Percentiles rank a stretch among this genome's conserved stretches.
Evolutionary conservation across 2,797 vertebrate species (phyloP).

Genomic region (Ispidina picta): DNA sequence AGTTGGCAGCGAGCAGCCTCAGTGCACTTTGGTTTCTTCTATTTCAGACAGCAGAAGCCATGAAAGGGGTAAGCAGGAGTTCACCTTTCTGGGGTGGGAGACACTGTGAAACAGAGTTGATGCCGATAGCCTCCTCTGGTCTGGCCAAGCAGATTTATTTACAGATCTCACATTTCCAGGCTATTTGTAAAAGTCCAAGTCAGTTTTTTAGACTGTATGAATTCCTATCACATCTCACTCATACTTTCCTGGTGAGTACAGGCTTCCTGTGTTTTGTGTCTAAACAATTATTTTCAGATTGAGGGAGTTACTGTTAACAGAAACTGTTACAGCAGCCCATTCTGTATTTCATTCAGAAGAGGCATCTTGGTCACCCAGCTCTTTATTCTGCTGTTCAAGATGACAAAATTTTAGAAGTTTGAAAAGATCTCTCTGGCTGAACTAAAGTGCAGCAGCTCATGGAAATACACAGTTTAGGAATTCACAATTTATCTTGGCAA

Average conservation of each 20-base stretch:
- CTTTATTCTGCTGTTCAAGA: neutral
- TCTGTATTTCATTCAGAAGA: neutral
- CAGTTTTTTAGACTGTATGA: neutral
- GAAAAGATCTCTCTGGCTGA: neutral
- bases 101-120: neutral
- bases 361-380: neutral
- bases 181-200: neutral
- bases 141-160: neutral
- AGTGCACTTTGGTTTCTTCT: neutral
- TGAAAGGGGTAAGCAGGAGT: neutral
- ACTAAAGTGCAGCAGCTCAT: neutral
- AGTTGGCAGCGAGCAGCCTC: neutral
- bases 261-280: neutral
- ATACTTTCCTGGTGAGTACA: accelerated
- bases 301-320: neutral
- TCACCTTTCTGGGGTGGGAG: neutral
- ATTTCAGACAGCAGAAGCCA: neutral
- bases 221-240: neutral
- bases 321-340: neutral
- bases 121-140: neutral
- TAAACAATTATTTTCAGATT: neutral
- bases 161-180: neutral
- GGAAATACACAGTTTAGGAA: neutral
- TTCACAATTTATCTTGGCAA: neutral
- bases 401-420: neutral